Base-by-base conservation (phyloP, 53 echinoderm and acorn worm genomes). In the Echinarachnius parma region DNA sequence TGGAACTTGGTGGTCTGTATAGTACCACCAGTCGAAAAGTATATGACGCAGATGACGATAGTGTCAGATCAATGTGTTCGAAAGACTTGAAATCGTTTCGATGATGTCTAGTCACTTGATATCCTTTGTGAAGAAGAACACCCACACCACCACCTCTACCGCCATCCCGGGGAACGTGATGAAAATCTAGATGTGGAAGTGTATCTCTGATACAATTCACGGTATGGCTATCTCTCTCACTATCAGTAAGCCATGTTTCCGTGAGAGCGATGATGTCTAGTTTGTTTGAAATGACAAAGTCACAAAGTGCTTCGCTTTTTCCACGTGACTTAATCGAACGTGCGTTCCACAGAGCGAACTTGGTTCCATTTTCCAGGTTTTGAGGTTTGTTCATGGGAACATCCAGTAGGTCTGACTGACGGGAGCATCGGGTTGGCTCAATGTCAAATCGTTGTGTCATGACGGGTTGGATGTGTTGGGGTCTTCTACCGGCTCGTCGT, bases 121-220 rank as follows among this genome's bases (percentile, higher is more conserved):
- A 72, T 11, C 72, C 72, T 47, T 72, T 55, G 2, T 21, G 72
- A 11, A 72, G 19, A 16, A 69, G 52, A 33, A 72, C 30, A 21
- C 56, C 72, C 9, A 72, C 72, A 11, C 72, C 72, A 31, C 72
- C 72, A 72, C 65, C 65, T 45, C 23, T 55, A 33, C 48, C 72
- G 22, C 72, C 33, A 22, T 72, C 21, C 18, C 72, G 72, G 21
- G 56, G 56, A 54, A 72, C 35, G 32, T 72, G 72, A 55, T 72
- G 56, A 36, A 68, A 68, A 69, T 49, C 72, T 22, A 53, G 48
- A 54, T 72, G 35, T n/a, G 72, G 72, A 26, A 72, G 55, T 54
- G 72, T 34, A 14, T 33, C 22, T 24, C 35, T 45, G 14, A 72
- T 3, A 55, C 18, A 35, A 72, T 54, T 15, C 28, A 74, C 57